Evolutionary conservation across 2,797 vertebrate species (phyloP), one percentile per base, ranked within the genome.

Genomic region (Uromys caudimaculatus): DNA sequence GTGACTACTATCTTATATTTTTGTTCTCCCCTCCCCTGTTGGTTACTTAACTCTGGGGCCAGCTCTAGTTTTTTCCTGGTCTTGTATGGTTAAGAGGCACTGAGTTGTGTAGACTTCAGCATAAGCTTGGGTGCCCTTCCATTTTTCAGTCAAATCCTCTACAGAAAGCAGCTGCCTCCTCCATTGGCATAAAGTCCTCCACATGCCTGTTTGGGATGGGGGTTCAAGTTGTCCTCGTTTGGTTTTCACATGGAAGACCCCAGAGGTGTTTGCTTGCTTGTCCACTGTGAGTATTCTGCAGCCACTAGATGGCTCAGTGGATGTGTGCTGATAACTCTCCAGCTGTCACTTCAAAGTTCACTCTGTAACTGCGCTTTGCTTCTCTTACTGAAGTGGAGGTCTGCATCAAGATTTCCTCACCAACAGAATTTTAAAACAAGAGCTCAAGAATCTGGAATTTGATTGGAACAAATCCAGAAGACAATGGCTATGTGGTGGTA

Each of bases 301-400:
- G 56, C 92, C 94, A 96, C 97, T 94, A 97, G 97, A 69, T 96
- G 92, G 95, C 97, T 90, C 92, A 90, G 38, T 54, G 50, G 95
- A 81, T 14, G 62, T 38, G 23, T 60, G 94, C 73, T 76, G 38
- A 12, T 91, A 56, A 50, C 76, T 88, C 41, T 64, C 56, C 93
- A 73, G 62, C 50, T 64, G 21, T 73, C 24, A 44, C 64, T 93
- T 92, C 54, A 24, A 90, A 93, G 76, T 6, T 64, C 10, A 58
- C 60, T 12, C 32, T n/a, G 60, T 44, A 77, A 81, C 84, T 32
- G 6, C 23, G 54, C 12, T 23, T 52, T 13, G 35, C 58, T 56
- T 93, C 88, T 90, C 71, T n/a, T 11, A 6, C 0, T 69, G 41
- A 90, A 79, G 76, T 94, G 5, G 50, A 64, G 89, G 91, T 71